Base-by-base conservation (phyloP, 2,113 vertebrate species). In the Trogon melanurus region DNA sequence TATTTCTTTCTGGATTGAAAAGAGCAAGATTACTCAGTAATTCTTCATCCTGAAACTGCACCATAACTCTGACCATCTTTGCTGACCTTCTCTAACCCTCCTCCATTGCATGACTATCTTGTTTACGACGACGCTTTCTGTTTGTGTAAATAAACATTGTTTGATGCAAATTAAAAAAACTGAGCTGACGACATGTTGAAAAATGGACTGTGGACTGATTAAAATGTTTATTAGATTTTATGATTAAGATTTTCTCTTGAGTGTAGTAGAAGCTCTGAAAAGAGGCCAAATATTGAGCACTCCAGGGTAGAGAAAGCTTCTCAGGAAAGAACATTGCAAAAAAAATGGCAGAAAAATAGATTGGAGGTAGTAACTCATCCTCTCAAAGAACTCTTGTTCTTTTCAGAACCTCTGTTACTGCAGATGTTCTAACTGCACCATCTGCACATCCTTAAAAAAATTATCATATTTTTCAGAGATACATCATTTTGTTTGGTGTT, bases 391-490 rank as follows among this genome's bases (percentile, higher is more conserved):
- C 64, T 90, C 51, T 58, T 65, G 23, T 91, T 91, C 53, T 93
- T 80, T 81, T 94, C 74, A 91, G 53, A 80, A 92, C 64, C 58
- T 79, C 85, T 62, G 3, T n/a, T 89, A 60, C 90, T 96, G 95
- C 95, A 96, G 93, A 95, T 96, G 93, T 96, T 96, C 76, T 88
- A 87, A 87, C 79, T 85, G 85, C 73, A 82, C 80, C 89, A 93
- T 95, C 96, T 96, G 95, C 65, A 72, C 72, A 90, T 82, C 79
- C 91, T 96, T 93, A 89, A 92, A 96, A 95, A 89, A 91, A 85
- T 88, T 94, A 95, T 91, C 71, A 53, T 93, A 88, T 73, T 95
- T 95, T 94, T 87, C 79, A 89, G 58, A 90, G 85, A 88, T 90
- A 83, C 60, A 85, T 92, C 7, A 70, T 94, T 90, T 92, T 78